Conservation (phyloP, 2,797 vertebrate species). For the Cyprinodon diabolis region DNA sequence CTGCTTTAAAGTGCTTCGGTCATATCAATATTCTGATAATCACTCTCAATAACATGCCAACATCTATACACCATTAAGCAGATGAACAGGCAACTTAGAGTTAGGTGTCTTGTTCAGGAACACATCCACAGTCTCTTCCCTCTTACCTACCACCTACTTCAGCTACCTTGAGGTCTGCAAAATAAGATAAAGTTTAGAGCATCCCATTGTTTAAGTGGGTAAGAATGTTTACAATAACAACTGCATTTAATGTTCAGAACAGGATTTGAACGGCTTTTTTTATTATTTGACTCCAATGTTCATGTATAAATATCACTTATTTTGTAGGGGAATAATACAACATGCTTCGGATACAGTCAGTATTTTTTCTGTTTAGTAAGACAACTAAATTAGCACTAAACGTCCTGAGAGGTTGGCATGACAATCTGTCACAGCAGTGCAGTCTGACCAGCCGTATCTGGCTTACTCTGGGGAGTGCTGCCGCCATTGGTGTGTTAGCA, state of each 20-base stretch:
- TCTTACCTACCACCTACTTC: neutral
- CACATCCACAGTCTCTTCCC: neutral
- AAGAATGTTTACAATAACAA: neutral
- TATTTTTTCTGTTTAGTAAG: constrained; percentile 56
- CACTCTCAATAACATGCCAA: no score
- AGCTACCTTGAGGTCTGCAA: neutral
- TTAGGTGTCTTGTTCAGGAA: no score
- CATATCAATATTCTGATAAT: no score
- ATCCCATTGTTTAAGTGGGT: neutral
- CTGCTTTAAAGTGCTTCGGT: no score
- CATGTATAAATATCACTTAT: constrained; percentile 7
- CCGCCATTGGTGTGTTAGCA: constrained; percentile 24
- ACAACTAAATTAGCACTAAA: constrained; percentile 64
- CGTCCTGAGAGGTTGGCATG: constrained; percentile 51
- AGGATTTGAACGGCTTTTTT: constrained; percentile 12
- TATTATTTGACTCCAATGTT: constrained; percentile 16
- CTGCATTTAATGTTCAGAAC: neutral
- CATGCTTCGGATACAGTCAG: constrained; percentile 27
- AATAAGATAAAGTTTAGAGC: neutral
- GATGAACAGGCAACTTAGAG: no score
- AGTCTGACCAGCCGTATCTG: constrained; percentile 49
- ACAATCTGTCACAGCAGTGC: constrained; percentile 51
- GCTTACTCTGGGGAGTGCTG: constrained; percentile 33
- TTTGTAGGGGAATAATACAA: constrained; percentile 24
- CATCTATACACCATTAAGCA: no score